Evolutionary conservation across 2,113 vertebrate genomes (phyloP).

Genomic region (Trogon melanurus): DNA sequence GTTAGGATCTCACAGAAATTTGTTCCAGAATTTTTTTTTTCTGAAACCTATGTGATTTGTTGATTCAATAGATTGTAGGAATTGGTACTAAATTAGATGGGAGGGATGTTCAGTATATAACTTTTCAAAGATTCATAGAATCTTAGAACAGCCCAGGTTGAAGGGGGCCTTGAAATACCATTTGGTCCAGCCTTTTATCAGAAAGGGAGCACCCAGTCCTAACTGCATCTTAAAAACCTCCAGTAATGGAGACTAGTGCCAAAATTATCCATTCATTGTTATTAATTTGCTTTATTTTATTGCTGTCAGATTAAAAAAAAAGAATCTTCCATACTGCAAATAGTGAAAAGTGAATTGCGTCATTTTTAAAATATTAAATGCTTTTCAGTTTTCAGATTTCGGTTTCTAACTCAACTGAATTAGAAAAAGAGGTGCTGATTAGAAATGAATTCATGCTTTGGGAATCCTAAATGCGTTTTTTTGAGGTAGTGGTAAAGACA

Average conservation of each 20-base stretch:
- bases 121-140: not conserved
- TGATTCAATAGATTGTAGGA: not conserved
- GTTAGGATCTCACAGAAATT: not conserved
- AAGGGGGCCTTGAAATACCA: not conserved
- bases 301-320: not conserved
- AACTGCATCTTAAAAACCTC: not conserved
- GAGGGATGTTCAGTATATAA: not conserved
- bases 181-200: rapidly evolving
- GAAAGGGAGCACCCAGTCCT: not conserved
- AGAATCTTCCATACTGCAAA: not conserved
- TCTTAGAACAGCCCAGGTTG: not conserved
- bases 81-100: not conserved
- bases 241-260: not conserved
- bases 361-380: not conserved
- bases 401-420: not conserved
- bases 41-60: not conserved
- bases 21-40: not conserved
- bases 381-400: not conserved
- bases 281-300: not conserved
- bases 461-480: not conserved
- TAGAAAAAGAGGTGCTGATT: not conserved
- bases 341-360: not conserved
- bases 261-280: not conserved
- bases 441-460: not conserved
- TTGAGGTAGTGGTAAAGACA: not conserved